phyloP scores from a whole-genome alignment of 2,888 invertebrate species.

The Oscheius sp. region DNA sequence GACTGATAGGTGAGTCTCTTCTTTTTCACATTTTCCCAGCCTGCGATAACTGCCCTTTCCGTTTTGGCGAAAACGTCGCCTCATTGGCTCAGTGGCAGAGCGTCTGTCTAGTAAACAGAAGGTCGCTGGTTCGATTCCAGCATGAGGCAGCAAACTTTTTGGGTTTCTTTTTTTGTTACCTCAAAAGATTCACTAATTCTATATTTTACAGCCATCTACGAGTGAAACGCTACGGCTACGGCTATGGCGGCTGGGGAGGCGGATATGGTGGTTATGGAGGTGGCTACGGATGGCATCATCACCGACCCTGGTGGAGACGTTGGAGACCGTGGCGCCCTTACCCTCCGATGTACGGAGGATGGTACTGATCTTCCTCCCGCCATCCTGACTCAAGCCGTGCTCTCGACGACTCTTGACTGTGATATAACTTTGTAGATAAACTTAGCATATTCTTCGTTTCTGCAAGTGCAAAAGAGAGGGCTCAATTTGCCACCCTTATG shows the following conservation, averaged over 20 bases:
- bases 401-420: too few species aligned
- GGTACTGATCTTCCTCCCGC: neutral
- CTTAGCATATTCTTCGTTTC: too few species aligned
- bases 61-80: neutral
- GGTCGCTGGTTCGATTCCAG: slow-evolving; percentile 69
- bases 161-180: neutral
- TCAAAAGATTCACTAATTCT: neutral
- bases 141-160: slow-evolving; percentile 53
- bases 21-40: neutral
- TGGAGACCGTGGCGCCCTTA: neutral
- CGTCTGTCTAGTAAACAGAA: slow-evolving; percentile 70
- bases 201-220: slow-evolving; percentile 10
- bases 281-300: slow-evolving; percentile 2
- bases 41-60: neutral
- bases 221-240: slow-evolving; percentile 26
- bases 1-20: neutral
- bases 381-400: too few species aligned
- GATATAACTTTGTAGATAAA: too few species aligned
- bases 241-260: slow-evolving; percentile 13
- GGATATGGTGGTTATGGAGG: slow-evolving; percentile 18
- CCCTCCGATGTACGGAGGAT: slow-evolving; percentile 6
- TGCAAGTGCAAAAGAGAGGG: too few species aligned
- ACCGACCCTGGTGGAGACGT: neutral
- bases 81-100: slow-evolving; percentile 39
- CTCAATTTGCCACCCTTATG: too few species aligned